Conservation (phyloP, 2,888 invertebrate genomes). For the Acrocyrtus sp. region DNA sequence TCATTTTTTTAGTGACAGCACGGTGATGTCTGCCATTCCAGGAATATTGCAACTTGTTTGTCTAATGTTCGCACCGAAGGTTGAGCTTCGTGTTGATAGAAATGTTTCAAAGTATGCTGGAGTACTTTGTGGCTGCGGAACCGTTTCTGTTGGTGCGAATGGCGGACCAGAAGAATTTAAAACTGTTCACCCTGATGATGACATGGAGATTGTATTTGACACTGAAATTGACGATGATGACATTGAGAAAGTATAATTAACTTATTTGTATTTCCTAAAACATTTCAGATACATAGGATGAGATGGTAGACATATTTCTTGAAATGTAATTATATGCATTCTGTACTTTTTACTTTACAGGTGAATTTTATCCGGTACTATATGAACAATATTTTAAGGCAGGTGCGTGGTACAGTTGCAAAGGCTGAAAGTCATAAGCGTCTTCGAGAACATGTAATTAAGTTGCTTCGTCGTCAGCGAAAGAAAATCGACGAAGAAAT, state of each 20-base stretch:
- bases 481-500: constrained; percentile 50
- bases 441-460: constrained; percentile 36
- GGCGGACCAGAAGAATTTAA: neutral
- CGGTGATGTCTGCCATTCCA: constrained; percentile 88
- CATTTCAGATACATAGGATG: too few species aligned
- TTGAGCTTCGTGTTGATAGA: constrained; percentile 70
- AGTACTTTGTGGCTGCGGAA: constrained; percentile 88
- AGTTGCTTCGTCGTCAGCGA: constrained; percentile 42
- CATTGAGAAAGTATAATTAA: constrained; percentile 72
- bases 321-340: too few species aligned
- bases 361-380: constrained; percentile 79
- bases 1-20: constrained; percentile 75
- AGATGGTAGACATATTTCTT: too few species aligned
- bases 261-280: too few species aligned
- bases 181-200: constrained; percentile 82
- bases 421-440: constrained; percentile 46
- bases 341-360: constrained; percentile 68
- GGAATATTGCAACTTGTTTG: constrained; percentile 83
- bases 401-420: constrained; percentile 61
- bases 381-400: constrained; percentile 75
- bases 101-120: constrained; percentile 73
- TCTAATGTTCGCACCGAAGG: constrained; percentile 83
- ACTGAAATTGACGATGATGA: constrained; percentile 76
- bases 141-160: constrained; percentile 66
- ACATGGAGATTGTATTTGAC: constrained; percentile 83